Base-by-base conservation (phyloP, 1,140 invertebrate species). In the Drosophila simulans region DNA sequence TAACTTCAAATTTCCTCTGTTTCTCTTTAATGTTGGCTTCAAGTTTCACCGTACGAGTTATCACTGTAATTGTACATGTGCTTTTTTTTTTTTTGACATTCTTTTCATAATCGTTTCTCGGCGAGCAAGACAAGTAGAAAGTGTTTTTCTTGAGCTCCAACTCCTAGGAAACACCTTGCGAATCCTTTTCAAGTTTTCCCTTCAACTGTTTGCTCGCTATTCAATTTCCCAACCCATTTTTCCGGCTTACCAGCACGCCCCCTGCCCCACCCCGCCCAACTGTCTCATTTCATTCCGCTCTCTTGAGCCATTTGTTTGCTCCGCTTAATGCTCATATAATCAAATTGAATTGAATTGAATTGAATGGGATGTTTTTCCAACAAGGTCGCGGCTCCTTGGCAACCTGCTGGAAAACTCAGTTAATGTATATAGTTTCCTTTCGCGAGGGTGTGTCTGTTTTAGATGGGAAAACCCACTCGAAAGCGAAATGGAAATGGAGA, bases 301-400 rank as follows among this genome's bases (percentile, higher is more conserved):
- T 74, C 69, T 42, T 60, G 54, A 54, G 65, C 68, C 68, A 70
- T 57, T 71, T 71, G 65, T 71, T 71, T 71, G 68, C 45, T 52
- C 45, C 25, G 43, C 62, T 27, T 42, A 66, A 66, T 65, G 43
- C 59, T 20, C 63, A 65, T 66, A 46, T 70, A 70, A 71, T 71
- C 65, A 53, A 71, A 66, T 66, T 66, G 62, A 66, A 65, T 65
- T 60, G 60, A 57, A 68, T 68, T 68, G 64, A 65, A 68, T 68
- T 65, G 62, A 53, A 68, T 68, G 52, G 49, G 34, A 69, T 71
- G 68, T 71, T 71, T 70, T 57, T 56, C 27, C 62, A 57, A 25
- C 58, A 52, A 60, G 46, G 58, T 52, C 46, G 46, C 46, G 17
- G 43, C 57, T 60, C 58, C 64, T 46, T 68, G 59, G 64, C 64